phyloP scores from a whole-genome alignment of 2,797 vertebrate species.

The Buceros bicornis region DNA sequence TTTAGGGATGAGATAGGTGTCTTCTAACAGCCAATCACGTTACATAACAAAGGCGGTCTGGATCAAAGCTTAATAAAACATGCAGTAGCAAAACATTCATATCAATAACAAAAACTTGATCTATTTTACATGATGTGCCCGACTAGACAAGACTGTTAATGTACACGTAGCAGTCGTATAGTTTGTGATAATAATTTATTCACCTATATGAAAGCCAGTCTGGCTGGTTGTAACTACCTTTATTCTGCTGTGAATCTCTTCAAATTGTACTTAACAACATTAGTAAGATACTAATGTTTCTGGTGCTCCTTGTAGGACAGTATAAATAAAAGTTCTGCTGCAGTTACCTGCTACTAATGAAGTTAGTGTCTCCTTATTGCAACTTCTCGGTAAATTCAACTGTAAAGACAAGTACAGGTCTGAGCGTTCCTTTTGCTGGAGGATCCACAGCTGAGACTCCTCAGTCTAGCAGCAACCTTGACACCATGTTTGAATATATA shows the following conservation, averaged over 20 bases:
- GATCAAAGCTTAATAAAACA: neutral
- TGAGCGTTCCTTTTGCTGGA: neutral
- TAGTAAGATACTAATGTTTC: neutral
- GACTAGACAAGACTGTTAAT: neutral
- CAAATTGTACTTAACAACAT: neutral
- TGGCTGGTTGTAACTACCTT: neutral
- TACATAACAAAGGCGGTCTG: neutral
- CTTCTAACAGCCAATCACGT: neutral
- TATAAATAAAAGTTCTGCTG: neutral
- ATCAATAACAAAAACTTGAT: neutral
- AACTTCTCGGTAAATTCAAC: neutral
- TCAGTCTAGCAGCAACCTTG: conserved; percentile 37
- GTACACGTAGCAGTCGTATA: neutral
- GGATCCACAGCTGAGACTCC: conserved; percentile 1
- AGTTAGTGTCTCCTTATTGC: neutral
- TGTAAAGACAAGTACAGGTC: neutral
- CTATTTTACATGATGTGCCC: neutral
- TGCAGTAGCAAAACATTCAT: neutral
- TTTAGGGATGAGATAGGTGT: neutral
- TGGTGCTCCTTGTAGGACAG: neutral
- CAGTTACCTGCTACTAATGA: neutral
- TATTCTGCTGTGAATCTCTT: neutral
- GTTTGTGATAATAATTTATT: neutral
- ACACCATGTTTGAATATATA: conserved; percentile 29
- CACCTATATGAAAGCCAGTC: neutral